Conservation (phyloP, 2,888 invertebrate species). For the Thelaira solivaga region DNA sequence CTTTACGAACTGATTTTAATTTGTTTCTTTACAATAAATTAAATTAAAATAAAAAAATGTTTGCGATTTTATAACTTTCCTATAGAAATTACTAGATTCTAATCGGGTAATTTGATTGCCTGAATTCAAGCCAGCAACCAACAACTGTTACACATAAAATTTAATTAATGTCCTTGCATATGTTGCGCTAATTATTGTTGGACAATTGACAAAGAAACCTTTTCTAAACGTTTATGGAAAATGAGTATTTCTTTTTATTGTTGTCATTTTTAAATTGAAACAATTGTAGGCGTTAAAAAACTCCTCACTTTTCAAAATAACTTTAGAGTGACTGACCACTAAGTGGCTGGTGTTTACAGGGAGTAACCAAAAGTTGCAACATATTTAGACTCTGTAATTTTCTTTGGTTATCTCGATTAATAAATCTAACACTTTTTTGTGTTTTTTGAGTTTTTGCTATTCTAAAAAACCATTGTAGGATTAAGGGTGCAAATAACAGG, state of each 20-base stretch:
- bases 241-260: neutral
- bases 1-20: slow-evolving; percentile 3
- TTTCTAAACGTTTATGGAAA: slow-evolving; percentile 56
- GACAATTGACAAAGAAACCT: slow-evolving; percentile 50
- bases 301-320: slow-evolving; percentile 43
- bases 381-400: slow-evolving; percentile 59
- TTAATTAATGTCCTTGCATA: slow-evolving; percentile 65
- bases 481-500: slow-evolving; percentile 8
- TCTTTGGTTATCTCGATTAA: slow-evolving; percentile 47
- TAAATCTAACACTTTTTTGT: slow-evolving; percentile 58
- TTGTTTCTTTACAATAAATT: neutral
- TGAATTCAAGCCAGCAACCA: slow-evolving; percentile 1
- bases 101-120: slow-evolving; percentile 49
- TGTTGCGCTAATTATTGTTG: slow-evolving; percentile 65
- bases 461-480: slow-evolving; percentile 11
- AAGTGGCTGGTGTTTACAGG: neutral
- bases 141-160: slow-evolving; percentile 64
- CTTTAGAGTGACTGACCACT: slow-evolving; percentile 32
- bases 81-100: neutral
- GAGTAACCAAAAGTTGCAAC: slow-evolving; percentile 49
- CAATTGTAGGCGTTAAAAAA: slow-evolving; percentile 69
- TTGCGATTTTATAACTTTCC: neutral
- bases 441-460: slow-evolving; percentile 12
- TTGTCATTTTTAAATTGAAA: slow-evolving; percentile 10
- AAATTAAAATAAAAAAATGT: neutral